Conservation (phyloP, 2,113 vertebrate genomes). For the Eulemur macaco region DNA sequence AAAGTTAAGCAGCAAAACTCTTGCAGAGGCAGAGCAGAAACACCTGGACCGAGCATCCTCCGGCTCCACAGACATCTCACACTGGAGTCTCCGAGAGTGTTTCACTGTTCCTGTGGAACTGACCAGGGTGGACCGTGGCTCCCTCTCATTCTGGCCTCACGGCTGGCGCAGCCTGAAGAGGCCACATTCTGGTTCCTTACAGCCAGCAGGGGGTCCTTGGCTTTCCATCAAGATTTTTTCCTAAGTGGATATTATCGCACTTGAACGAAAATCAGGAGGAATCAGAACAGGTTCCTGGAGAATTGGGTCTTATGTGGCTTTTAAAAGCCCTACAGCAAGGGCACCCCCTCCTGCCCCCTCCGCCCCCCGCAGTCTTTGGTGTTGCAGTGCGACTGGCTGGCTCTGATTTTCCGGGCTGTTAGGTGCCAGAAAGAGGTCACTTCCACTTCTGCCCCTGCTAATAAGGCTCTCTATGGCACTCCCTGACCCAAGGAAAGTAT, state of each 20-base stretch:
- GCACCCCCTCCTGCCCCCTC: neutral
- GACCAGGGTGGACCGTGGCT: neutral
- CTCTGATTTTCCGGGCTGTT: conserved; percentile 43
- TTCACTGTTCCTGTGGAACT: neutral
- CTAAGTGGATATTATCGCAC: conserved; percentile 61
- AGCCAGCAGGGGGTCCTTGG: neutral
- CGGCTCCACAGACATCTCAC: neutral
- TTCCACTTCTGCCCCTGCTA: neutral
- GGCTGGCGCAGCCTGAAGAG: rapidly evolving
- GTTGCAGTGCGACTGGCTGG: neutral
- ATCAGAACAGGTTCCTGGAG: neutral
- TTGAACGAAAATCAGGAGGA: conserved; percentile 53
- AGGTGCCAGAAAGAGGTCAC: neutral
- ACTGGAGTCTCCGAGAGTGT: neutral
- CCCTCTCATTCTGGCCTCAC: neutral
- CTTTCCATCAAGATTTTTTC: conserved; percentile 56
- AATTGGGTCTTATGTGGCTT: neutral
- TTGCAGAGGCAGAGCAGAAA: neutral
- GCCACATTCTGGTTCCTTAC: neutral
- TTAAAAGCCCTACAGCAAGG: neutral
- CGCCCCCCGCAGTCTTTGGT: neutral
- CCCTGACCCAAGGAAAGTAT: neutral
- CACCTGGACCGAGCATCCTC: neutral
- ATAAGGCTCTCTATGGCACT: neutral
- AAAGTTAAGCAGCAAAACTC: neutral